Evolutionary conservation across 1,140 invertebrate species (phyloP).

Genomic region (Sweltsa coloradensis): DNA sequence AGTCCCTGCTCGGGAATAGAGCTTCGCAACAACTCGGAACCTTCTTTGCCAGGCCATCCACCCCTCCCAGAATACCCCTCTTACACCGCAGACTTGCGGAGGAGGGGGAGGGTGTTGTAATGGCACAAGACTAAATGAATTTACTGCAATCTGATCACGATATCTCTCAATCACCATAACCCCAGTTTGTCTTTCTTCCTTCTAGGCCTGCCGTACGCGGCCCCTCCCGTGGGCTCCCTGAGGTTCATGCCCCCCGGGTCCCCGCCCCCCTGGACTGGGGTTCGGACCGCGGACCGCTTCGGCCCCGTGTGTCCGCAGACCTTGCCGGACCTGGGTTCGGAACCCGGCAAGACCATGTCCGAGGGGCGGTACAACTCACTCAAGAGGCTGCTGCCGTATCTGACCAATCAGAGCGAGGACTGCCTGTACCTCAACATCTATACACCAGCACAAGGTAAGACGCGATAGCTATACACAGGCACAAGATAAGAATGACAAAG

Average conservation of each 20-base stretch:
- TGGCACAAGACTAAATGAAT: too few relatives aligned
- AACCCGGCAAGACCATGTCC: conserved; percentile 37
- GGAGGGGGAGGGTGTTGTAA: too few relatives aligned
- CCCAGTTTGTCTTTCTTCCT: too few relatives aligned
- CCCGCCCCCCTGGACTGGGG: conserved; percentile 53
- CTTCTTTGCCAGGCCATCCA: too few relatives aligned
- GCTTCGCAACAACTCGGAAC: too few relatives aligned
- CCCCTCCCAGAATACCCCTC: too few relatives aligned
- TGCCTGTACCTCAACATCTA: conserved; percentile 90
- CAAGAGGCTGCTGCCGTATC: conserved; percentile 49
- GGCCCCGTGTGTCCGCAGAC: conserved; percentile 78
- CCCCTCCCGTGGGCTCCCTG: conserved; percentile 66
- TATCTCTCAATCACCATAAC: too few relatives aligned
- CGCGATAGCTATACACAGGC: too few relatives aligned
- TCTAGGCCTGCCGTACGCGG: conserved; percentile 79
- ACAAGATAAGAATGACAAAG: too few relatives aligned
- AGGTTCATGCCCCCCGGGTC: conserved; percentile 77
- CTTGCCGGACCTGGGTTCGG: conserved; percentile 43
- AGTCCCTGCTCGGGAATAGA: too few relatives aligned
- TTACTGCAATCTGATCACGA: too few relatives aligned
- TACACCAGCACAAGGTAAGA: conserved; percentile 62
- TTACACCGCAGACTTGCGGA: too few relatives aligned
- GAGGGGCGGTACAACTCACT: conserved; percentile 54
- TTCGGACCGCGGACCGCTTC: conserved; percentile 56
- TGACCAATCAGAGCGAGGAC: conserved; percentile 77